Percentiles rank a stretch among this genome's conserved stretches.
Evolutionary conservation across 1,140 invertebrate species (phyloP).

Genomic region (Drosophila micromelanica): DNA sequence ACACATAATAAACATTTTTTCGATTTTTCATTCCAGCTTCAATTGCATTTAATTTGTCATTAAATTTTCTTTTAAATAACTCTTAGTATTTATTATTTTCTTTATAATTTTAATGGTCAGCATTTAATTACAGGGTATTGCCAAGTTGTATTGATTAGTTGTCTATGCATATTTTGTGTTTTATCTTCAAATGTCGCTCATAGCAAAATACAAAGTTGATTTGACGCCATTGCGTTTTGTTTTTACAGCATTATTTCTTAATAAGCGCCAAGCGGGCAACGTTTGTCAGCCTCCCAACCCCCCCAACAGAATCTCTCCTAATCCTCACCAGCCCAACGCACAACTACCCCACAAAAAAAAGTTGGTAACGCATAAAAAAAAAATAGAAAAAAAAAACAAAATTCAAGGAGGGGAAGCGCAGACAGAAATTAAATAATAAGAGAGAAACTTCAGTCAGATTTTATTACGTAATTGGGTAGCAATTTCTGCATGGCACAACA

Average conservation of each 20-base stretch:
- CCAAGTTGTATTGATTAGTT: not conserved
- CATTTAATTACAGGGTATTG: conserved; percentile 5
- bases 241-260: conserved; percentile 77
- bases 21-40: too few relatives aligned
- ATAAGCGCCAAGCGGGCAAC: conserved; percentile 62
- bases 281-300: conserved; percentile 33
- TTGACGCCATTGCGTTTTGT: conserved; percentile 71
- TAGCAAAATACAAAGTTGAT: conserved; percentile 68
- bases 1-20: too few relatives aligned
- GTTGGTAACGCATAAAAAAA: not conserved
- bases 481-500: conserved; percentile 75
- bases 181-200: conserved; percentile 50
- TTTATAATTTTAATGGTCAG: too few relatives aligned
- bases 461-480: conserved; percentile 83
- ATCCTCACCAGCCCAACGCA: conserved; percentile 10
- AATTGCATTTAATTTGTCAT: too few relatives aligned
- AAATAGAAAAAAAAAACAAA: conserved; percentile 3
- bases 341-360: conserved; percentile 40
- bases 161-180: conserved; percentile 9
- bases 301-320: not conserved
- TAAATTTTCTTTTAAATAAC: too few relatives aligned
- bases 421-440: conserved; percentile 82
- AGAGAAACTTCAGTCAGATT: conserved; percentile 81
- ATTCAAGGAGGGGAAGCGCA: conserved; percentile 35
- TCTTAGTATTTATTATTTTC: too few relatives aligned